phyloP scores from a whole-genome alignment of 1,140 invertebrate species.

The Zeugodacus cucurbitae region DNA sequence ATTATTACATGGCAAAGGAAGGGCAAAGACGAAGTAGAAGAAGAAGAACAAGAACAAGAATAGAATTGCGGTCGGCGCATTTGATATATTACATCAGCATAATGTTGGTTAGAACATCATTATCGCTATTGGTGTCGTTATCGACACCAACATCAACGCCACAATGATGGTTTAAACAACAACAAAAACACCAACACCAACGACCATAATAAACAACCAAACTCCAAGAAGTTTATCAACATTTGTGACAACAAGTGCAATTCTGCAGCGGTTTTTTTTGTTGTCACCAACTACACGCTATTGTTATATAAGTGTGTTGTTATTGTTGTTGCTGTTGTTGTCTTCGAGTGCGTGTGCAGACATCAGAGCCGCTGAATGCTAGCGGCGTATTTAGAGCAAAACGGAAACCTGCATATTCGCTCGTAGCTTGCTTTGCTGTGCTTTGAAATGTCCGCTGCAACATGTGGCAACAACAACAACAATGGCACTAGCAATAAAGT shows the following conservation, averaged over 20 bases:
- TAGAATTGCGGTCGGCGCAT: constrained; percentile 3
- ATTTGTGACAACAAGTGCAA: background rate
- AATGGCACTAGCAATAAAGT: background rate
- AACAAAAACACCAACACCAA: background rate
- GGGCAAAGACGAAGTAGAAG: background rate
- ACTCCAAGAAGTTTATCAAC: background rate
- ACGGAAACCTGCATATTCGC: constrained; percentile 34
- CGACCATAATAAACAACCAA: background rate
- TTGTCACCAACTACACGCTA: background rate
- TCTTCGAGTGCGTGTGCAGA: background rate
- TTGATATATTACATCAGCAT: constrained; percentile 25
- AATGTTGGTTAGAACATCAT: background rate
- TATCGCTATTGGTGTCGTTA: constrained; percentile 19
- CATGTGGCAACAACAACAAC: background rate
- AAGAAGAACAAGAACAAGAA: background rate
- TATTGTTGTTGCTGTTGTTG: background rate
- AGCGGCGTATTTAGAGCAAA: constrained; percentile 33
- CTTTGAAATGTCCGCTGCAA: constrained; percentile 23
- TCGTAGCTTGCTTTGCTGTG: background rate
- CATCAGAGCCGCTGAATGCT: constrained; percentile 1
- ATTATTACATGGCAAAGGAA: background rate
- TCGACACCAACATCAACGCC: constrained; percentile 33
- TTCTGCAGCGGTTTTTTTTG: background rate
- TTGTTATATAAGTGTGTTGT: background rate
- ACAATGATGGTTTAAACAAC: background rate